These are phyloP conservation scores for Alexandromys fortis DNA, from an alignment of 2,113 vertebrate species.

Conservation along the genomic window DNA sequence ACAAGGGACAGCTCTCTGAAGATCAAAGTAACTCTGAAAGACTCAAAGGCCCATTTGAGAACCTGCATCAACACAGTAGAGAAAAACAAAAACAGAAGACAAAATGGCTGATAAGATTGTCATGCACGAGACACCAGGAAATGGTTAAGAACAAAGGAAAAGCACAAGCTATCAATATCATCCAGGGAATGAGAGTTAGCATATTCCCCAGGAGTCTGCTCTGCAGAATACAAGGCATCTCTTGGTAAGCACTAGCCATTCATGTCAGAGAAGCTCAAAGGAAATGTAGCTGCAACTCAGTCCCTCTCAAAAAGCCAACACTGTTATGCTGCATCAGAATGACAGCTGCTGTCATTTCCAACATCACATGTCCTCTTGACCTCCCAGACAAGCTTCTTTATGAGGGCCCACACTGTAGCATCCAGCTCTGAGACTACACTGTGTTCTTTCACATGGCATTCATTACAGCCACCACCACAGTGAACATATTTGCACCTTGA, in stretches of 20 bases:
- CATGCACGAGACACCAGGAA: background rate
- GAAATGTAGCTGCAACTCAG: background rate
- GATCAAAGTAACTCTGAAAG: background rate
- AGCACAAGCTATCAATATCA: background rate
- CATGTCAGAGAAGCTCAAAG: background rate
- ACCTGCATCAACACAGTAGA: background rate
- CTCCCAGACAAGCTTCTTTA: background rate
- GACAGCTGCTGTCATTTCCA: background rate
- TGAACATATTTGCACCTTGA: background rate
- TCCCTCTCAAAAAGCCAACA: background rate
- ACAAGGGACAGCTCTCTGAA: background rate
- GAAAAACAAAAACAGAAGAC: background rate
- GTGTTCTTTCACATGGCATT: background rate
- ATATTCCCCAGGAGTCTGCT: background rate
- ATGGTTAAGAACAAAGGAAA: background rate
- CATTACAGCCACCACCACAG: background rate
- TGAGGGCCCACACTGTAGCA: background rate
- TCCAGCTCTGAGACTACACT: background rate
- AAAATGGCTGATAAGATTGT: background rate
- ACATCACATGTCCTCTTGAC: background rate
- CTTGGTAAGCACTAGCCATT: background rate
- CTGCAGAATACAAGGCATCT: background rate
- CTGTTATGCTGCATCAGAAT: background rate
- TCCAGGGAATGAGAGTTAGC: background rate
- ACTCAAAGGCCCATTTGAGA: background rate